A percentile compares a stretch with the other conserved stretches of the same genome.
Conservation (phyloP, 2,113 vertebrate species). For the Myxocyprinus asiaticus region DNA sequence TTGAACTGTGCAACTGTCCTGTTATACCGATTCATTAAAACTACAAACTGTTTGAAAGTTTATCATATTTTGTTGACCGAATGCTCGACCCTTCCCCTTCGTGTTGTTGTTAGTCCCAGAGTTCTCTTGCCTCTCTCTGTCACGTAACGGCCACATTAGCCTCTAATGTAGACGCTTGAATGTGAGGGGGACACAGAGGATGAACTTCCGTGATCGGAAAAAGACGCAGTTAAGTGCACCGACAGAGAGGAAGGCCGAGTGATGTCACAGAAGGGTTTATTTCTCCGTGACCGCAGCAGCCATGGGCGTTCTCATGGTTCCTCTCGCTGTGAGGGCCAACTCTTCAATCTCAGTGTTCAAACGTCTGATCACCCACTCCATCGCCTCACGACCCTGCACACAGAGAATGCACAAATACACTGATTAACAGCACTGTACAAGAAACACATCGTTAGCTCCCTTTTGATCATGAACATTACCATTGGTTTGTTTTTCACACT, state of each 20-base stretch:
- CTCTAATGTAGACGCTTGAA: slow-evolving; percentile 69
- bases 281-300: slow-evolving; percentile 89
- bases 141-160: slow-evolving; percentile 35
- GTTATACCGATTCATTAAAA: not conserved
- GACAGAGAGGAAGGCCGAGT: slow-evolving; percentile 1
- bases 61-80: not conserved
- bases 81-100: not conserved
- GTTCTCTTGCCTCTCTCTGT: not conserved
- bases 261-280: slow-evolving; percentile 64
- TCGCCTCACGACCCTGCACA: slow-evolving; percentile 89
- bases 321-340: slow-evolving; percentile 87
- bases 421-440: too few species aligned
- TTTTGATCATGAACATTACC: too few species aligned
- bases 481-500: too few species aligned
- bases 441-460: too few species aligned
- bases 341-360: slow-evolving; percentile 94
- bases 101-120: not conserved
- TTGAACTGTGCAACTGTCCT: not conserved
- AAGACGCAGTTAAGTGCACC: not conserved
- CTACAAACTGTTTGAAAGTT: not conserved
- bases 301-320: slow-evolving; percentile 85
- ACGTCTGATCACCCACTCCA: slow-evolving; percentile 95
- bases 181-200: slow-evolving; percentile 20
- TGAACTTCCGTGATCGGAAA: slow-evolving; percentile 16
- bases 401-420: not conserved